These are phyloP conservation scores for Trilocha varians DNA, from an alignment of 2,888 invertebrate genomes.

Conservation along the genomic window DNA sequence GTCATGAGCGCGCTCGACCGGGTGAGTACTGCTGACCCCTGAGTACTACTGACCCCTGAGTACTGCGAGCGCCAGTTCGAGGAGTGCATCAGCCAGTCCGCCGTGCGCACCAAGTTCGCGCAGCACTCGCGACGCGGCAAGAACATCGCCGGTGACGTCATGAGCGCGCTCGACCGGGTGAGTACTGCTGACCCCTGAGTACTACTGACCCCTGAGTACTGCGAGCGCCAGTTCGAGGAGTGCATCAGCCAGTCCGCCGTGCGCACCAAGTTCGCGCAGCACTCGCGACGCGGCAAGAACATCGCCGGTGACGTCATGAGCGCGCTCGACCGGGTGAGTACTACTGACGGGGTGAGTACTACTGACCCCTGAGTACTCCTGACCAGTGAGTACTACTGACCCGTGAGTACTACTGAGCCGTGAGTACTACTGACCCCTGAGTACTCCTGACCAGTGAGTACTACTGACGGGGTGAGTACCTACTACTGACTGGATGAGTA, in stretches of 20 bases:
- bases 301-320: constrained; percentile 81
- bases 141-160: constrained; percentile 82
- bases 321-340: constrained; percentile 66
- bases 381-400: no score
- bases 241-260: constrained; percentile 98
- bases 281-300: constrained; percentile 92
- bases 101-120: constrained; percentile 98
- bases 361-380: no score
- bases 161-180: constrained; percentile 73
- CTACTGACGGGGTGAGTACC: no score
- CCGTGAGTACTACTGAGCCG: no score
- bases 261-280: constrained; percentile 98
- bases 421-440: no score
- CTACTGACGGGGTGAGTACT: no score
- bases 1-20: constrained; percentile 74
- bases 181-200: no score
- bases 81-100: constrained; percentile 97
- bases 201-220: no score
- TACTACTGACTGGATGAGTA: no score
- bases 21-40: no score
- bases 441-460: no score
- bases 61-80: constrained; percentile 99
- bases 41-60: no score
- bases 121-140: constrained; percentile 97
- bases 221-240: constrained; percentile 98